Evolutionary conservation across 2,113 vertebrate species (phyloP).

Genomic region (Dipodomys spectabilis): DNA sequence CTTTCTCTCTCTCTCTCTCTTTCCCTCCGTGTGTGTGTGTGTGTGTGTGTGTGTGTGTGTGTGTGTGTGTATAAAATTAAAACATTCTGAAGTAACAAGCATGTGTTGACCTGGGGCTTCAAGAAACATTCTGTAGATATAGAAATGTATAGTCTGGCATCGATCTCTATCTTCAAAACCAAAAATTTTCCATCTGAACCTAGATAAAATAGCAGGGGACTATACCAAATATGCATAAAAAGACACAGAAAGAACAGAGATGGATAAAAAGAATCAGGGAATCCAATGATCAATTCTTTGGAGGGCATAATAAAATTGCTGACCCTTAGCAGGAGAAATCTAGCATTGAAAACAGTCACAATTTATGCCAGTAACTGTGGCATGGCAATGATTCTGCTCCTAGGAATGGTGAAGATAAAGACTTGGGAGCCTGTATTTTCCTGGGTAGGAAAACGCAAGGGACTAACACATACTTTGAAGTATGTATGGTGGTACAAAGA

Average conservation of each 20-base stretch:
- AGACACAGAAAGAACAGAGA: neutral
- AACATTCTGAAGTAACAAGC: neutral
- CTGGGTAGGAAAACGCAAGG: neutral
- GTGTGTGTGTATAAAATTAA: neutral
- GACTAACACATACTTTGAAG: neutral
- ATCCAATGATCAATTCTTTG: neutral
- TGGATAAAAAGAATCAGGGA: neutral
- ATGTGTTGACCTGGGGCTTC: neutral
- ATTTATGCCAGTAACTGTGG: too few relatives aligned
- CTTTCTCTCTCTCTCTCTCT: too few relatives aligned
- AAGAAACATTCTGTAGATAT: neutral
- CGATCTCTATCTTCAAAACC: neutral
- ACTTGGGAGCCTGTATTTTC: neutral
- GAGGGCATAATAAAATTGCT: neutral
- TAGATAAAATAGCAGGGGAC: neutral
- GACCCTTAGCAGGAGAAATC: neutral
- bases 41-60: neutral
- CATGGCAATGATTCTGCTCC: neutral
- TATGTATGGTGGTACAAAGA: fast-evolving
- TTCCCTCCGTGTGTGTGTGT: neutral
- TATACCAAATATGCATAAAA: neutral
- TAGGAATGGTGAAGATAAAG: neutral
- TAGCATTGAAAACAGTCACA: neutral
- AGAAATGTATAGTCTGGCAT: neutral
- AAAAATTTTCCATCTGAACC: neutral